Evolutionary conservation across 1,140 invertebrate genomes (phyloP).

Genomic region (Brachionus rotundiformis): DNA sequence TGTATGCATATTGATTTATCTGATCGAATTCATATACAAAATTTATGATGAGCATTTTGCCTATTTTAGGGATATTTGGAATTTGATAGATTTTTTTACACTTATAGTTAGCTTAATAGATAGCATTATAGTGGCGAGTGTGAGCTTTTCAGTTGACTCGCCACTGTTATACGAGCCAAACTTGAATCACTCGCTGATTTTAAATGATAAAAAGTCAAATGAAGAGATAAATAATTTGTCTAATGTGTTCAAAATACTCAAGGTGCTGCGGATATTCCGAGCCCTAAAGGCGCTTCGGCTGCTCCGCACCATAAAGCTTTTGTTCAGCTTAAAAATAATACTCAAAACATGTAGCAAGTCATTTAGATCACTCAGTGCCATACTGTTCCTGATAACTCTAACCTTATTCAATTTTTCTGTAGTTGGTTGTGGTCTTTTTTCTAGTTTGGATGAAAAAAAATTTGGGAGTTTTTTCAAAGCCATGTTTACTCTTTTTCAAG

Average conservation of each 20-base stretch:
- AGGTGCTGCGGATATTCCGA: constrained; percentile 54
- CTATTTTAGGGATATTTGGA: constrained; percentile 57
- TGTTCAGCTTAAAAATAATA: constrained; percentile 58
- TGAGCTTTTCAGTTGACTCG: background rate
- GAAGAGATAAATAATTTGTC: constrained; percentile 38
- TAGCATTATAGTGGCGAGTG: constrained; percentile 54
- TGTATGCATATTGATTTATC: constrained; percentile 56
- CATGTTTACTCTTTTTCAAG: constrained; percentile 57
- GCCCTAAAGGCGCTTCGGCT: constrained; percentile 56
- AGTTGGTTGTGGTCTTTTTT: constrained; percentile 57
- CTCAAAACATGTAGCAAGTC: constrained; percentile 58
- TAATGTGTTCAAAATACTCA: constrained; percentile 54
- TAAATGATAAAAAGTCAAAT: constrained; percentile 6
- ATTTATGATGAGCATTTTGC: constrained; percentile 55
- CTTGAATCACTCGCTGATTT: background rate
- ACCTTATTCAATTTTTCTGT: constrained; percentile 59
- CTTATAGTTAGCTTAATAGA: constrained; percentile 56
- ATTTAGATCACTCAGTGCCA: constrained; percentile 57
- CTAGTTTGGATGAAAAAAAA: constrained; percentile 52
- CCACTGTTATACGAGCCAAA: background rate
- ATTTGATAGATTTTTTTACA: constrained; percentile 55
- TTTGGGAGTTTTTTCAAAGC: constrained; percentile 56
- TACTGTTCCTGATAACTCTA: constrained; percentile 57
- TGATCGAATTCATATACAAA: constrained; percentile 56
- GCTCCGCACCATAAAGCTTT: constrained; percentile 57